phyloP scores from a whole-genome alignment of 2,888 invertebrate species.

The Drosophila setosimentum region DNA sequence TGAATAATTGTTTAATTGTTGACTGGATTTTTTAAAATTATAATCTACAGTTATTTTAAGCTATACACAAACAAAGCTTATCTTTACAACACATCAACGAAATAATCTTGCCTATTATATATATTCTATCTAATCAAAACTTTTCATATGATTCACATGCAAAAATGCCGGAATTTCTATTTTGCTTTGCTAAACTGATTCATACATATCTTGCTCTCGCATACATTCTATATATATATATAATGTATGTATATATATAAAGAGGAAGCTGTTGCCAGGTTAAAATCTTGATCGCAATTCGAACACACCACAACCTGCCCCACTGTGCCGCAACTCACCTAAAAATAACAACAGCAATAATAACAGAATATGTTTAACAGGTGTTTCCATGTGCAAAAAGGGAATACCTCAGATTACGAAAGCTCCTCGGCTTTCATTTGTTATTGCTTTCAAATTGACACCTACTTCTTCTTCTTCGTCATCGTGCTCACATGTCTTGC shows the following conservation, averaged over 20 bases:
- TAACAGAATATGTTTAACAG: constrained; percentile 53
- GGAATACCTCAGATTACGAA: constrained; percentile 71
- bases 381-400: constrained; percentile 73
- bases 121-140: constrained; percentile 19
- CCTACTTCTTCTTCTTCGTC: constrained; percentile 25
- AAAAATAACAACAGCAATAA: constrained; percentile 2
- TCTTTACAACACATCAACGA: not conserved
- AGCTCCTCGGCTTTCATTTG: constrained; percentile 9
- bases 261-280: constrained; percentile 36
- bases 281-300: constrained; percentile 56
- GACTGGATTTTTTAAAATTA: not conserved
- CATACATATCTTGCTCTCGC: constrained; percentile 24
- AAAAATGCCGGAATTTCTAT: constrained; percentile 16
- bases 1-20: not conserved
- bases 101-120: constrained; percentile 2
- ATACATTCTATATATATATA: not conserved
- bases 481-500: constrained; percentile 23
- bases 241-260: not conserved
- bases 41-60: not conserved
- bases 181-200: constrained; percentile 27
- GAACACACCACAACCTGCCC: constrained; percentile 74
- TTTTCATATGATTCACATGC: constrained; percentile 14
- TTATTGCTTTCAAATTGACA: constrained; percentile 49
- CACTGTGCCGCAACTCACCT: constrained; percentile 51
- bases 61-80: not conserved